A percentile compares a stretch with the other conserved stretches of the same genome.
Conservation (phyloP, 2,113 vertebrate species). For the Dermatemys mawii region DNA sequence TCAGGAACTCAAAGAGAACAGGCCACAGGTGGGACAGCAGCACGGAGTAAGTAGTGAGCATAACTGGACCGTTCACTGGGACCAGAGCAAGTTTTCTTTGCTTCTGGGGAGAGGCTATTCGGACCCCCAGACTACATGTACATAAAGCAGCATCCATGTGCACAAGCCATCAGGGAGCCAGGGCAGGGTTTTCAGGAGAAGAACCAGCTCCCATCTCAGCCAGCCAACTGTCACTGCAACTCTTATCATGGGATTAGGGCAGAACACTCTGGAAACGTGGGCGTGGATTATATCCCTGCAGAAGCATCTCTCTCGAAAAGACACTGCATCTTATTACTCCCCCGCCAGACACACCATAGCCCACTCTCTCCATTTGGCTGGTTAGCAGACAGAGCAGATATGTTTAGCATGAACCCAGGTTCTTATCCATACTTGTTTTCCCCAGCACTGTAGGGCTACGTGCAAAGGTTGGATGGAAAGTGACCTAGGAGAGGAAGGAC, state of each 20-base stretch:
- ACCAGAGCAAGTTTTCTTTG: background rate
- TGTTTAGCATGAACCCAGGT: background rate
- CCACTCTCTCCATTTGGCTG: background rate
- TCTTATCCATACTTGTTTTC: background rate
- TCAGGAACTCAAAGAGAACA: background rate
- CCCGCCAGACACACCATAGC: background rate
- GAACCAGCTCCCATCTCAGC: background rate
- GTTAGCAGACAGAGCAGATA: background rate
- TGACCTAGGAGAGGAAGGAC: background rate
- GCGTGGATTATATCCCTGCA: background rate
- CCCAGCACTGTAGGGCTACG: background rate
- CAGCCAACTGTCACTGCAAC: fast-evolving
- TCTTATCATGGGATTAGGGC: background rate
- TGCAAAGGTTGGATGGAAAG: background rate
- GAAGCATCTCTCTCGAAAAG: background rate
- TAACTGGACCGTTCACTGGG: background rate
- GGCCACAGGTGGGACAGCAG: background rate
- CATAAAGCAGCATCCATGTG: background rate
- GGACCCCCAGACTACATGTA: background rate
- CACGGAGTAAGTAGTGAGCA: background rate
- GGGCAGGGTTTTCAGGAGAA: background rate
- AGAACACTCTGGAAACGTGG: background rate
- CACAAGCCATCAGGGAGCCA: background rate
- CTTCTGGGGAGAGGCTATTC: background rate
- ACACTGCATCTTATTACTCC: background rate